Base-by-base conservation (phyloP, 2,113 vertebrate species). In the Pachyramphus minor region DNA sequence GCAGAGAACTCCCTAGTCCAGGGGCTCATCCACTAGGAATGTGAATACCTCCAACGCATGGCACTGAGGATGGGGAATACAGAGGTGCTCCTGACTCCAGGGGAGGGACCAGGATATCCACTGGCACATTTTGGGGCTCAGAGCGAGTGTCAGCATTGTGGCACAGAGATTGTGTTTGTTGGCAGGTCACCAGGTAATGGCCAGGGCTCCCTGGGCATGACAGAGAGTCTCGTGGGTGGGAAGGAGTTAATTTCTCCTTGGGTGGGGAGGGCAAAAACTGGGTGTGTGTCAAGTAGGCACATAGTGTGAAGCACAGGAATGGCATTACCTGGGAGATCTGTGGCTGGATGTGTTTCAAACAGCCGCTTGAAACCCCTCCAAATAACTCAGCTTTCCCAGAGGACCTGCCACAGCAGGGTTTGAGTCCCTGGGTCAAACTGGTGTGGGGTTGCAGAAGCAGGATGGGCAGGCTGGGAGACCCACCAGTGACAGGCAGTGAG, bases 241-340 rank as follows among this genome's bases (percentile, higher is more conserved):
- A 90, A 89, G 68, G n/a, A 86, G 33, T 87, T 91, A 89, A 87
- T 75, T 78, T 82, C 73, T 87, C n/a, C 44, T 44, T 75, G 87
- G 86, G 87, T 79, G 89, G 45, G 52, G 62, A 95, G 33, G 37
- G 64, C 62, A 77, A 75, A 53, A 92, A 41, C 50, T 55, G 91
- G 84, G 76, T 90, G 90, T 93, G 83, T 35, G 62, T 92, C 55
- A 89, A 77, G 23, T 74, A 83, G 39, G 72, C 47, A 67, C 37
- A 17, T 2, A 79, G 84, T 28, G 45, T 96, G 66, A 89, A 93
- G 58, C n/a, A 82, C 35, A 84, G 31, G 45, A 77, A 71, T 63
- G 60, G 27, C 31, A 69, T 81, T 53, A 45, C 72, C 58, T 81
- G 33, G 8, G 56, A 92, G 52, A 78, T n/a, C 18, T 41, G 42